Percentiles rank a stretch among this genome's conserved stretches.
These are phyloP conservation scores for Umimayanthus chanpuru DNA, from an alignment of 92 coral and sea anemone species.

Conservation along the genomic window DNA sequence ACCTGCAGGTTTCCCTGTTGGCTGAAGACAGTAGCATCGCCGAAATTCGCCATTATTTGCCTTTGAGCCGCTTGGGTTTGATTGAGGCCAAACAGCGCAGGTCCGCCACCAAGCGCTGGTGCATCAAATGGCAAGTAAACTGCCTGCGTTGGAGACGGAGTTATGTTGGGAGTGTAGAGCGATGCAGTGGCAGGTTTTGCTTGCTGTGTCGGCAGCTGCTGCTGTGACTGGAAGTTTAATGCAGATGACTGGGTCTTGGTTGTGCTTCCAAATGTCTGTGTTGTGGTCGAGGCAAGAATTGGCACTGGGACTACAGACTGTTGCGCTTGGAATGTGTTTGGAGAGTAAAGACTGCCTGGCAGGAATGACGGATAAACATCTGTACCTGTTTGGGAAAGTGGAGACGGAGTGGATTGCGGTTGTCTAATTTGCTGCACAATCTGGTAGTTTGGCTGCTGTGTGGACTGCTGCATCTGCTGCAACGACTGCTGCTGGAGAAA, in stretches of 20 bases:
- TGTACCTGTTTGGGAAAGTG: slow-evolving; percentile 83
- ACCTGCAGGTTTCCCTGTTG: slow-evolving; percentile 68
- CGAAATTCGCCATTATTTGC: slow-evolving; percentile 60
- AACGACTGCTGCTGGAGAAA: slow-evolving; percentile 74
- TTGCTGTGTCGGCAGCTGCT: slow-evolving; percentile 75
- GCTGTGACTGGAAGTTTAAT: slow-evolving; percentile 76
- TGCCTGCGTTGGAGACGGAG: slow-evolving; percentile 71
- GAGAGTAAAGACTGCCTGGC: slow-evolving; percentile 74
- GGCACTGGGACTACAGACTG: slow-evolving; percentile 84
- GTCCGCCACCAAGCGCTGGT: slow-evolving; percentile 64
- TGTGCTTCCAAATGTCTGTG: slow-evolving; percentile 76
- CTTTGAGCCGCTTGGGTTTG: slow-evolving; percentile 80
- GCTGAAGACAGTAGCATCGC: slow-evolving; percentile 55
- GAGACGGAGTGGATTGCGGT: slow-evolving; percentile 84
- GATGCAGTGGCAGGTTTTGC: slow-evolving; percentile 70
- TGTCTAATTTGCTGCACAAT: slow-evolving; percentile 71
- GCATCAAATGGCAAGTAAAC: slow-evolving; percentile 89
- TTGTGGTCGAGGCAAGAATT: slow-evolving; percentile 79
- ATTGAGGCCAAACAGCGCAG: slow-evolving; percentile 65
- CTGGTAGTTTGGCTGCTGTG: slow-evolving; percentile 69
- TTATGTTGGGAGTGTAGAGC: slow-evolving; percentile 67
- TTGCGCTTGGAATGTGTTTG: slow-evolving; percentile 78
- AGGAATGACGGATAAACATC: slow-evolving; percentile 79
- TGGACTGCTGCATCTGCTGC: slow-evolving; percentile 77
- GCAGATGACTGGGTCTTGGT: slow-evolving; percentile 81